Evolutionary conservation across 1,140 invertebrate species (phyloP).

Genomic region (Kradibia gibbosae): DNA sequence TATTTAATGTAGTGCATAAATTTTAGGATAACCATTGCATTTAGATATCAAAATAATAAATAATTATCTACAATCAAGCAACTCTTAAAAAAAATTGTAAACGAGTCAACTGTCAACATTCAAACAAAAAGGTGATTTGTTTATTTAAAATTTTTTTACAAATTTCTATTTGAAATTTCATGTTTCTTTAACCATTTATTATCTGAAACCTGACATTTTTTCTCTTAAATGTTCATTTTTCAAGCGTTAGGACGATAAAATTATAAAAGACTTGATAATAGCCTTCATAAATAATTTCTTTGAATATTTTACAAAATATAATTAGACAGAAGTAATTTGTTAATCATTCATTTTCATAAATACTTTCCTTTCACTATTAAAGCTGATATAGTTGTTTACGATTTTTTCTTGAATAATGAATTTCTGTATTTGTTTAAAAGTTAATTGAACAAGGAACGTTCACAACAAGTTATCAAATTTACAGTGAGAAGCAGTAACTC

Average conservation of each 20-base stretch:
- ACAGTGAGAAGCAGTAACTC: conserved; percentile 45
- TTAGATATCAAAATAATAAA: not conserved
- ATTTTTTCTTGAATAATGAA: conserved; percentile 17
- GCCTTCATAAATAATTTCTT: conserved; percentile 34
- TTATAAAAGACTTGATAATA: not conserved
- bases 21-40: not conserved
- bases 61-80: not conserved
- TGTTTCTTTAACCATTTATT: not conserved
- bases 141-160: not conserved
- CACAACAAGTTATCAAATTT: conserved; percentile 21
- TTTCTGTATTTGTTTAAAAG: conserved; percentile 17
- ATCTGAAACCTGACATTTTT: not conserved
- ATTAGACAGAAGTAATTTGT: conserved; percentile 45
- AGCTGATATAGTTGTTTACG: conserved; percentile 48
- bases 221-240: not conserved
- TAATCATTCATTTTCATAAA: conserved; percentile 39
- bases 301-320: conserved; percentile 34
- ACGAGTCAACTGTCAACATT: not conserved
- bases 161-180: not conserved
- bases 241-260: not conserved
- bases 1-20: not conserved
- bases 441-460: conserved; percentile 43
- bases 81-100: not conserved
- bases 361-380: conserved; percentile 41
- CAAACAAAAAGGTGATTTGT: not conserved